phyloP scores from a whole-genome alignment of 1,140 invertebrate species.

The Pinna nobilis region DNA sequence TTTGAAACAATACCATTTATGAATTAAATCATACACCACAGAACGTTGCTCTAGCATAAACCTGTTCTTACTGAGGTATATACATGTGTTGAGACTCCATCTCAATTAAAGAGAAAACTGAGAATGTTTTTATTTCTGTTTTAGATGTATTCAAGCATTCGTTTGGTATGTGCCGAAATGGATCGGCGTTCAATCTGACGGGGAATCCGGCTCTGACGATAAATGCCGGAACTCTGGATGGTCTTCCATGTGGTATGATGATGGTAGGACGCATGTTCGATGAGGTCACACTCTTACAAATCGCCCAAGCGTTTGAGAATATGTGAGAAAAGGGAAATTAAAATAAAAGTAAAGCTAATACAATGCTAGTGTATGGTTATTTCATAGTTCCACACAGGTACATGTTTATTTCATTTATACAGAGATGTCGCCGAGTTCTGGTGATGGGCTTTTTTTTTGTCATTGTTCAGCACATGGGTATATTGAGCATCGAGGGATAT shows the following conservation, averaged over 20 bases:
- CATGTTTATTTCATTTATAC: no score
- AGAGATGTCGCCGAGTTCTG: no score
- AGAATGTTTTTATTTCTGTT: neutral
- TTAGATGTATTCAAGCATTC: constrained; percentile 46
- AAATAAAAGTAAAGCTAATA: neutral
- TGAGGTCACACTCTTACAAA: constrained; percentile 48
- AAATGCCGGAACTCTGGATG: constrained; percentile 57
- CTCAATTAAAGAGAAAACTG: no score
- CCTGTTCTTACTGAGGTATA: no score
- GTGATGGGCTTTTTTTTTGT: no score
- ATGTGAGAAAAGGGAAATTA: constrained; percentile 7
- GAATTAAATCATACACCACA: no score
- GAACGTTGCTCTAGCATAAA: no score
- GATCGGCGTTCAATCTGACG: constrained; percentile 55
- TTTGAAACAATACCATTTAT: no score
- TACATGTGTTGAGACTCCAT: neutral
- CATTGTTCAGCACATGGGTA: no score
- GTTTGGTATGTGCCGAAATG: constrained; percentile 47
- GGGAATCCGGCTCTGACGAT: constrained; percentile 63
- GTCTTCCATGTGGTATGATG: constrained; percentile 59
- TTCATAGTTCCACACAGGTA: no score
- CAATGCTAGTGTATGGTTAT: no score
- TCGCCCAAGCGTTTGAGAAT: constrained; percentile 51
- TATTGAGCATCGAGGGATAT: no score
- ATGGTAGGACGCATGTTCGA: constrained; percentile 50